phyloP scores from a whole-genome alignment of 2,888 invertebrate species.

The Stenichneumon culpator region DNA sequence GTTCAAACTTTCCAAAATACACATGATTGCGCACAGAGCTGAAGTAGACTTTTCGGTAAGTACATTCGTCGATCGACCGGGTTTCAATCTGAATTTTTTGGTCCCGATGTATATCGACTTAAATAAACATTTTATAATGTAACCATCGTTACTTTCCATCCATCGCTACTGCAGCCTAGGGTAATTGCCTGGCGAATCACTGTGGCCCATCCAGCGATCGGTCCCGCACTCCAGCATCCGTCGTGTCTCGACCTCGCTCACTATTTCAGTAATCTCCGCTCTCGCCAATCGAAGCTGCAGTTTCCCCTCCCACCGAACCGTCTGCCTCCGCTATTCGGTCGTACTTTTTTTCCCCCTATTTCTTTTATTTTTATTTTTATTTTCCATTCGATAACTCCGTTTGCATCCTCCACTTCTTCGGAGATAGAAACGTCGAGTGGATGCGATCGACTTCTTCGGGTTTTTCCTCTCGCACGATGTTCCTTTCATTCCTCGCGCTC shows the following conservation, averaged over 20 bases:
- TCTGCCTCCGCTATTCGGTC: neutral
- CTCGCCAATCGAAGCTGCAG: constrained; percentile 45
- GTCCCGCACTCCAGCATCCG: neutral
- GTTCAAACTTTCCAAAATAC: too few species aligned
- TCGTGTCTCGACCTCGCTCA: neutral
- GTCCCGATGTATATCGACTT: neutral
- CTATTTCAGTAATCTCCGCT: constrained; percentile 57
- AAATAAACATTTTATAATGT: constrained; percentile 54
- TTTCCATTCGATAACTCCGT: constrained; percentile 58
- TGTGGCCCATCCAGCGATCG: constrained; percentile 19
- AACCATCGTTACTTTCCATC: constrained; percentile 23
- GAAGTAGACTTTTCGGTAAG: too few species aligned
- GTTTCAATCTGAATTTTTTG: too few species aligned
- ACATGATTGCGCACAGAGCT: too few species aligned
- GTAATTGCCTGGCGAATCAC: constrained; percentile 50
- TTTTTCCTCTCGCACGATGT: constrained; percentile 37
- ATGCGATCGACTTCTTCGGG: constrained; percentile 50
- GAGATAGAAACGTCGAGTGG: constrained; percentile 58
- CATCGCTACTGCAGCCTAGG: constrained; percentile 16
- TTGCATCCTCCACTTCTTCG: constrained; percentile 35
- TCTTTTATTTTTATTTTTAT: constrained; percentile 21
- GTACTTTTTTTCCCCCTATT: neutral
- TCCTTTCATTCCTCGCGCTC: constrained; percentile 32
- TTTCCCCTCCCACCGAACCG: constrained; percentile 1
- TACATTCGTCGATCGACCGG: too few species aligned